Conservation (phyloP, 1,140 invertebrate genomes). For the Diorhabda carinulata region DNA sequence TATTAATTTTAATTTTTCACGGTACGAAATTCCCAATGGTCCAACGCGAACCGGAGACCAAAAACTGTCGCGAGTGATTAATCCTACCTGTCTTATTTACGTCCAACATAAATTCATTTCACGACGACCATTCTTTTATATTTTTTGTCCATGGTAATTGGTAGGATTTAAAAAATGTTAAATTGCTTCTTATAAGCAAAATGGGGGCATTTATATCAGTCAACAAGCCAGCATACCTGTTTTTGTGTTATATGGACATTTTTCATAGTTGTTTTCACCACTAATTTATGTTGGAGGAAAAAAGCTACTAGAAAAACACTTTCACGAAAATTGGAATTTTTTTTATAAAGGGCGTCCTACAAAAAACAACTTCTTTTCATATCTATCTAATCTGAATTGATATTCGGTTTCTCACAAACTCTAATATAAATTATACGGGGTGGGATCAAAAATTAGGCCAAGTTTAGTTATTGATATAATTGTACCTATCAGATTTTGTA, state of each 20-base stretch:
- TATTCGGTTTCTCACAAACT: too few relatives aligned
- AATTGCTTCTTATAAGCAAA: slow-evolving; percentile 4
- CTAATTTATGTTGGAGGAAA: neutral
- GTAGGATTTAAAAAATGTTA: slow-evolving; percentile 11
- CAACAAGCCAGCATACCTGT: neutral
- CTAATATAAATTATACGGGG: too few relatives aligned
- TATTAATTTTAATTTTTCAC: slow-evolving; percentile 8
- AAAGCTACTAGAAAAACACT: neutral
- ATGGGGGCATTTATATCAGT: slow-evolving; percentile 9
- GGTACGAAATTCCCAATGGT: neutral
- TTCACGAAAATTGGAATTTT: too few relatives aligned
- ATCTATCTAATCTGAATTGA: too few relatives aligned
- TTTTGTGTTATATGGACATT: slow-evolving; percentile 1
- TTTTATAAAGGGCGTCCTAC: too few relatives aligned
- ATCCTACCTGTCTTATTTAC: slow-evolving; percentile 15
- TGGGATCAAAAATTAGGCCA: too few relatives aligned
- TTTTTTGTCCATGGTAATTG: slow-evolving; percentile 18
- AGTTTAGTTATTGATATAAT: too few relatives aligned
- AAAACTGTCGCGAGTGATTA: slow-evolving; percentile 15
- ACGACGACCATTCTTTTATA: slow-evolving; percentile 10
- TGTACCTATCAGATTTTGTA: too few relatives aligned
- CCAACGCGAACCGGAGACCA: neutral
- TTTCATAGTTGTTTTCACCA: neutral
- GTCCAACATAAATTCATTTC: slow-evolving; percentile 12
- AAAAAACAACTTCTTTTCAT: too few relatives aligned